phyloP scores from a whole-genome alignment of 2,113 vertebrate species.

The Turnix velox region DNA sequence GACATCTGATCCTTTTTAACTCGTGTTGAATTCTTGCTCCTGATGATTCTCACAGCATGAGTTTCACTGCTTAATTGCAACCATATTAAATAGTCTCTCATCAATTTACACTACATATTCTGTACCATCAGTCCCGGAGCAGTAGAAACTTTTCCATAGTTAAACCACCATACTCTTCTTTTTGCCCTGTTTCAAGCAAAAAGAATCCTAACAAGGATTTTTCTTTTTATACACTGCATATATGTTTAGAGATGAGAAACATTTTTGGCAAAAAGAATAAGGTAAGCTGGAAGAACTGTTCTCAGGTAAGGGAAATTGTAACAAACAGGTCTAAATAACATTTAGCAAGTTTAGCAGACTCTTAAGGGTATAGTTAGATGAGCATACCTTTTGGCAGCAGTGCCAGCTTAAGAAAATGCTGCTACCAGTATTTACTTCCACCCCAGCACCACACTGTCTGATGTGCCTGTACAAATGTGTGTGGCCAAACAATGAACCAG shows the following conservation, averaged over 20 bases:
- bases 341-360: conserved; percentile 19
- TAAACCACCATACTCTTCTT: background rate
- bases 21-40: conserved; percentile 36
- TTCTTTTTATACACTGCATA: background rate
- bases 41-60: conserved; percentile 30
- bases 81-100: background rate
- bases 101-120: background rate
- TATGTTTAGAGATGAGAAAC: background rate
- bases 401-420: background rate
- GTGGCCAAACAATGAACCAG: background rate
- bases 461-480: rapidly evolving
- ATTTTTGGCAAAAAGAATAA: background rate
- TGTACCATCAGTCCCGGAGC: background rate
- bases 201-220: background rate
- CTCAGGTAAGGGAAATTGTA: conserved; percentile 13
- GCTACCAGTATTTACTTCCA: conserved; percentile 10
- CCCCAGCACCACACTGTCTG: background rate
- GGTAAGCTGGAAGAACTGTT: background rate
- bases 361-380: background rate
- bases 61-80: conserved; percentile 53
- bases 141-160: background rate
- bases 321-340: conserved; percentile 26
- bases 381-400: conserved; percentile 6
- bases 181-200: background rate
- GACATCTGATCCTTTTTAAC: conserved; percentile 53